A percentile compares a stretch with the other conserved stretches of the same genome.
phyloP scores from a whole-genome alignment of 2,888 invertebrate species.

The Dilophus febrilis region DNA sequence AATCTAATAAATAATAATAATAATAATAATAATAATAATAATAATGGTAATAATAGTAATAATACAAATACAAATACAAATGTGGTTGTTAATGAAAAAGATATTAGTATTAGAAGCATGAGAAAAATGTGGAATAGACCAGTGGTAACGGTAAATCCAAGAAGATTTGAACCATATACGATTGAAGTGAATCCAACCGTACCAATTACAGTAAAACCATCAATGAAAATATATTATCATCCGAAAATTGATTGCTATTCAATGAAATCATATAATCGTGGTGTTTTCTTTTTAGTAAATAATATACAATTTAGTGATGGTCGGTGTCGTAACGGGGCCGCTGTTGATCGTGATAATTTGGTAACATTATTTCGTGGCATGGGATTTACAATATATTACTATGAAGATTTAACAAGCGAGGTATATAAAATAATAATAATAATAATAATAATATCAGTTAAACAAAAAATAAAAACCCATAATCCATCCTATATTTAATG shows the following conservation, averaged over 20 bases:
- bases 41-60: not conserved
- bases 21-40: not conserved
- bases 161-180: constrained; percentile 11
- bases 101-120: constrained; percentile 9
- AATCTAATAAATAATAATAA: constrained; percentile 1
- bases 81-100: not conserved
- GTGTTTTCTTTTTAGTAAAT: constrained; percentile 42
- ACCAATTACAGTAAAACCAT: constrained; percentile 15
- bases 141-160: no score
- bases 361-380: constrained; percentile 40
- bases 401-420: constrained; percentile 15
- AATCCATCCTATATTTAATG: no score
- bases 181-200: constrained; percentile 10
- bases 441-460: no score
- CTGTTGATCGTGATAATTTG: constrained; percentile 39
- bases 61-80: not conserved
- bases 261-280: constrained; percentile 38
- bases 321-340: constrained; percentile 38
- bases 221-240: constrained; percentile 16
- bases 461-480: no score
- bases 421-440: not conserved
- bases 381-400: constrained; percentile 32
- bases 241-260: constrained; percentile 16
- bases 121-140: not conserved
- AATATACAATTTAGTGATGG: constrained; percentile 35